Percentiles rank a stretch among this genome's conserved stretches.
Conservation (phyloP, 2,113 vertebrate genomes). For the Pituophis catenifer region DNA sequence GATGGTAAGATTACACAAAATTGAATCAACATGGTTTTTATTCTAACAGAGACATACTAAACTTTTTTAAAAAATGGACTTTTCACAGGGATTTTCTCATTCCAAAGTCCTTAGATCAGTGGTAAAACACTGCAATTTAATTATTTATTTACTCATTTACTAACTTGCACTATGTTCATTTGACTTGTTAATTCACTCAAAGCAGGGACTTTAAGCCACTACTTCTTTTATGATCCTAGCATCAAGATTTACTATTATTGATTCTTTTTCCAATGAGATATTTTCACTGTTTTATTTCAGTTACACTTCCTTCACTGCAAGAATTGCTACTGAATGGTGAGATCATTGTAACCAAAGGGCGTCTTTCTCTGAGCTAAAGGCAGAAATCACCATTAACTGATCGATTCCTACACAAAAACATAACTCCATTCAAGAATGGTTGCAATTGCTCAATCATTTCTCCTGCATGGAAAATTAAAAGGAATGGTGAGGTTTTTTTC, state of each 20-base stretch:
- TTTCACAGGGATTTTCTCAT: background rate
- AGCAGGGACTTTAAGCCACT: slow-evolving; percentile 38
- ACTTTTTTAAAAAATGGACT: background rate
- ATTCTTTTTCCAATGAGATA: slow-evolving; percentile 44
- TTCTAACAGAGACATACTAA: background rate
- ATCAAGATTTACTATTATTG: slow-evolving; percentile 45
- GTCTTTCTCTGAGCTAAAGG: background rate
- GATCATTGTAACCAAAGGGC: background rate
- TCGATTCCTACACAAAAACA: background rate
- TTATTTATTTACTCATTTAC: slow-evolving; percentile 42
- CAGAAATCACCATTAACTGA: background rate
- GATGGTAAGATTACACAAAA: background rate
- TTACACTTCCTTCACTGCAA: background rate
- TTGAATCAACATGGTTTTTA: background rate
- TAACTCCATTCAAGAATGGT: background rate
- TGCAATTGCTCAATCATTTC: background rate
- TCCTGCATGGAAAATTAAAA: background rate
- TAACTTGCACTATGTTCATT: slow-evolving; percentile 12
- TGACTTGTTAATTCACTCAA: slow-evolving; percentile 35
- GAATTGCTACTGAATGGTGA: background rate
- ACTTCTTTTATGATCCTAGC: slow-evolving; percentile 54
- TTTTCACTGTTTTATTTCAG: slow-evolving; percentile 29
- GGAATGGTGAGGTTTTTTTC: background rate
- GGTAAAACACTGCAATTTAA: slow-evolving; percentile 28
- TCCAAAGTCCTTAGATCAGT: slow-evolving; percentile 26